Evolutionary conservation across 2,888 invertebrate genomes (phyloP), one percentile per base, ranked within the genome.

Genomic region (Myopa tessellatipennis): DNA sequence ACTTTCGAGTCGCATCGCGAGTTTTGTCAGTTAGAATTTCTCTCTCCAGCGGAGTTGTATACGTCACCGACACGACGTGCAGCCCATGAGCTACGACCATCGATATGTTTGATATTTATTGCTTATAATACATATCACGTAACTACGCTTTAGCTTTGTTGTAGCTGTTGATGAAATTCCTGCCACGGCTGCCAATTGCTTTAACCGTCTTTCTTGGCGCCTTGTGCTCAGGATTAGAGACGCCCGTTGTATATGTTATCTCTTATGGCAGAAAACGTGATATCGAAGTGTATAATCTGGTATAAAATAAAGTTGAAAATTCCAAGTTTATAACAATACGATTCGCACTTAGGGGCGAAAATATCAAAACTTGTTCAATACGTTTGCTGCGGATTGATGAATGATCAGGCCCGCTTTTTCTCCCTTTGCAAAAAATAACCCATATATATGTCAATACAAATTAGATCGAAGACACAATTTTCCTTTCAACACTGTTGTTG

Each of bases 91-190:
- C 38, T 73, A 63, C 78, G 77, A 79, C 79, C 74, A 78, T 79
- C 79, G 77, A 79, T 78, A 70, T 71, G 67, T 78, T 79, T 74
- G 76, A 79, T 79, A 78, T 79, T 79, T 79, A 79, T 78, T 78
- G 79, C 78, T 79, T 79, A 79, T 79, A 79, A 79, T 79, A 78
- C 79, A 79, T 79, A 79, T 78, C 79, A 79, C 79, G 79, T 79
- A 79, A 70, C 74, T 76, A 67, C 76, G 73, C 74, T 79, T 79
- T 76, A 78, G 79, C 76, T 76, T 72, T 76, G 58, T 76, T 58
- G 40, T 55, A 38, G 67, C 58, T 68, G 60, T 75, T 75, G 74
- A 58, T 75, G 68, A 75, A 75, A 68, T 58, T 75, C 68, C 58
- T 75, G 67, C 55, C 74, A 68, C 36, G 16, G 18, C n/a, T n/a